Evolutionary conservation across 1,140 invertebrate species (phyloP).

Genomic region (Archegozetes longisetosus): DNA sequence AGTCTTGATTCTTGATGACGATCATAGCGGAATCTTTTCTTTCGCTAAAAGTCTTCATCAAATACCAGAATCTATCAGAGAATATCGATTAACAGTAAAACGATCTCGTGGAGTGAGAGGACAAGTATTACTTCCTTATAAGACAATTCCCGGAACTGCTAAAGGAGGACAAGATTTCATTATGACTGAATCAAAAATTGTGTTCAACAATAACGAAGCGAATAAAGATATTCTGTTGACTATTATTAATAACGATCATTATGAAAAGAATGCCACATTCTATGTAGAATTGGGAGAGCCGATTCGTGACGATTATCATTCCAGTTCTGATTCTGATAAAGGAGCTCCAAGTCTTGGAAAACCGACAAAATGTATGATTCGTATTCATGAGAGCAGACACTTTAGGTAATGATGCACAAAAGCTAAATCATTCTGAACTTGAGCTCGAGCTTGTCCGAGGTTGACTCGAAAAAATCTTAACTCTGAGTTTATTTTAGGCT

Average conservation of each 20-base stretch:
- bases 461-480: no score
- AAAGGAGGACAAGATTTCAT: constrained; percentile 76
- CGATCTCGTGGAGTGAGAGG: constrained; percentile 82
- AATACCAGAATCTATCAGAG: constrained; percentile 76
- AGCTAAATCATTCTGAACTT: no score
- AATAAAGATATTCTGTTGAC: constrained; percentile 72
- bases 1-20: constrained; percentile 95
- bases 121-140: constrained; percentile 68
- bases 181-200: constrained; percentile 54
- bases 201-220: constrained; percentile 96
- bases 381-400: constrained; percentile 92
- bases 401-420: no score
- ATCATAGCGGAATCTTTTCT: constrained; percentile 91
- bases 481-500: no score
- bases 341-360: constrained; percentile 80
- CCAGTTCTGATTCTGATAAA: constrained; percentile 43
- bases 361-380: constrained; percentile 58
- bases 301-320: constrained; percentile 32
- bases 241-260: constrained; percentile 91
- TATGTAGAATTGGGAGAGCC: constrained; percentile 84
- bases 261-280: constrained; percentile 90
- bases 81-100: constrained; percentile 61
- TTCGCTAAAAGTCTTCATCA: constrained; percentile 70
- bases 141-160: constrained; percentile 81
- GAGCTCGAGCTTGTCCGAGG: no score